Evolutionary conservation across 2,888 invertebrate species (phyloP).

Genomic region (Ptilodon capucinus): DNA sequence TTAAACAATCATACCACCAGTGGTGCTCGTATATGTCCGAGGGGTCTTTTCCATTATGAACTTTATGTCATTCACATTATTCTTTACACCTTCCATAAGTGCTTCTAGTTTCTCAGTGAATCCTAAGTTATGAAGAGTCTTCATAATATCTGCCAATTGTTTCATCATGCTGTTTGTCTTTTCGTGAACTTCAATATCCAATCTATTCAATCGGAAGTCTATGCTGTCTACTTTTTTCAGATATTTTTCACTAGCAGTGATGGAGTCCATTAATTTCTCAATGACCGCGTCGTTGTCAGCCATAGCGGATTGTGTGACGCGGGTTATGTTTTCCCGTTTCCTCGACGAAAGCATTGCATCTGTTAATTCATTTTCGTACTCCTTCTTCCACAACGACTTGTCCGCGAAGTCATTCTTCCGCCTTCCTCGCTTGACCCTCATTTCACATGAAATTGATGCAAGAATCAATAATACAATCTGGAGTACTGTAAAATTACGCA

Average conservation of each 20-base stretch:
- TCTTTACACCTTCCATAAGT: conserved; percentile 45
- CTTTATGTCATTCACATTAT: conserved; percentile 53
- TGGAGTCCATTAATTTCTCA: conserved; percentile 67
- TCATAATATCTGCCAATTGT: conserved; percentile 52
- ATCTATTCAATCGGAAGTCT: conserved; percentile 66
- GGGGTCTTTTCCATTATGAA: conserved; percentile 42
- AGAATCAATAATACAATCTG: conserved; percentile 36
- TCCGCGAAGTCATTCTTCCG: conserved; percentile 49
- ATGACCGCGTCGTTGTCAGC: conserved; percentile 65
- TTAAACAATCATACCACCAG: conserved; percentile 12
- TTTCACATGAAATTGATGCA: conserved; percentile 38
- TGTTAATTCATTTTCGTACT: conserved; percentile 66
- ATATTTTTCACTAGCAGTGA: conserved; percentile 71
- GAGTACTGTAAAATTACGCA: conserved; percentile 32
- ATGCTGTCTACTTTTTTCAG: conserved; percentile 74
- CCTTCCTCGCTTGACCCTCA: conserved; percentile 40
- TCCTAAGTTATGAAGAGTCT: conserved; percentile 33
- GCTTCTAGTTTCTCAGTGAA: conserved; percentile 47
- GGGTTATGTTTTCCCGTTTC: conserved; percentile 54
- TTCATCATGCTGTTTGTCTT: conserved; percentile 67
- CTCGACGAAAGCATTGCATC: conserved; percentile 59
- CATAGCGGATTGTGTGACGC: conserved; percentile 40
- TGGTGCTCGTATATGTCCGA: conserved; percentile 5
- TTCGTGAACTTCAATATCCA: conserved; percentile 74
- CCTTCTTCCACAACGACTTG: conserved; percentile 68